Evolutionary conservation across 2,113 vertebrate genomes (phyloP).

Genomic region (Platysteira castanea): DNA sequence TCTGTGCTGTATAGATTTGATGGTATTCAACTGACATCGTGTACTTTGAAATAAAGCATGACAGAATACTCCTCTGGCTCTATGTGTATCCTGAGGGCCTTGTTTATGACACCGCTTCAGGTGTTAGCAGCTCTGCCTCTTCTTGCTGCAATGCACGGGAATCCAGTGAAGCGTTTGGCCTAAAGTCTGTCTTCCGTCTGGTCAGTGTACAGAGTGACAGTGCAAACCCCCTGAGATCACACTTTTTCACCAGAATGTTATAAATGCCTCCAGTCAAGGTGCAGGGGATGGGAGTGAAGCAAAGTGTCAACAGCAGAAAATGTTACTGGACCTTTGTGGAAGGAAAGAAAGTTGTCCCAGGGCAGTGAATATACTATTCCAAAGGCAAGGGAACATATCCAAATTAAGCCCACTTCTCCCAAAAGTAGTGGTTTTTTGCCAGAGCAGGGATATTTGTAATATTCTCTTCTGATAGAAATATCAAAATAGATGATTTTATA

Average conservation of each 20-base stretch:
- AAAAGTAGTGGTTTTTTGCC: not conserved
- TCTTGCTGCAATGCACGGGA: not conserved
- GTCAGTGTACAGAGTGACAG: not conserved
- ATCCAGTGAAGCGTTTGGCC: not conserved
- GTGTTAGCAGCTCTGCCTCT: not conserved
- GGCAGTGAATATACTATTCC: not conserved
- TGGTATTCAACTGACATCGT: not conserved
- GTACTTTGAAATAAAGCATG: constrained; percentile 36
- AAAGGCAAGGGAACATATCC: not conserved
- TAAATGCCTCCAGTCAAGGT: not conserved
- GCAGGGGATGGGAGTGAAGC: not conserved
- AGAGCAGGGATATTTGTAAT: not conserved
- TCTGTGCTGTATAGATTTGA: not conserved
- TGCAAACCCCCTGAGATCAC: not conserved
- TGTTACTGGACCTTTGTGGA: not conserved
- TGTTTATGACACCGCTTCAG: not conserved
- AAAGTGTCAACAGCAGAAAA: not conserved
- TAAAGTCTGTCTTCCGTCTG: not conserved
- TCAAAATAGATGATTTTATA: not conserved
- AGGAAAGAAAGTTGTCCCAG: not conserved
- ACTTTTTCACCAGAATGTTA: not conserved
- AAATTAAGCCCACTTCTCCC: not conserved
- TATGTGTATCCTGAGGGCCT: not conserved
- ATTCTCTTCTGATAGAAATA: not conserved
- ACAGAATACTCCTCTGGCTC: not conserved